Conservation (phyloP, 2,888 invertebrate species). For the Pimpla rufipes region DNA sequence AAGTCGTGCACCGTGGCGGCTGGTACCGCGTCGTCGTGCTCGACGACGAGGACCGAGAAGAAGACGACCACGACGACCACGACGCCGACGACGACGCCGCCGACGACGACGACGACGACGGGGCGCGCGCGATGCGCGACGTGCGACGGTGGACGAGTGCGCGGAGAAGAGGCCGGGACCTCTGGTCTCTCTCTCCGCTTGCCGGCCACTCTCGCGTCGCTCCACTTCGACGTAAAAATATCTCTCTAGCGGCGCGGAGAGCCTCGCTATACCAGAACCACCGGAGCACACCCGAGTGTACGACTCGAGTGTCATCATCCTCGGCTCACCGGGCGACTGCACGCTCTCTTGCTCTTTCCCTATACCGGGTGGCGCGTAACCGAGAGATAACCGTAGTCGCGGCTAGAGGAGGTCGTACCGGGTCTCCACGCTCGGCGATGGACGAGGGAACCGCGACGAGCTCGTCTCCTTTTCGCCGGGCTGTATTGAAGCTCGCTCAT, state of each 20-base stretch:
- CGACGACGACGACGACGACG: conserved; percentile 45
- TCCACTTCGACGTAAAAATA: conserved; percentile 82
- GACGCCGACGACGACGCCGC: conserved; percentile 24
- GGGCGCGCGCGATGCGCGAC: conserved; percentile 2
- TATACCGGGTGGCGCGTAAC: conserved; percentile 72
- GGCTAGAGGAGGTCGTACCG: conserved; percentile 18
- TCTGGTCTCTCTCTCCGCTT: conserved; percentile 49
- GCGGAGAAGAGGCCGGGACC: conserved; percentile 48
- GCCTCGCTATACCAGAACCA: conserved; percentile 25
- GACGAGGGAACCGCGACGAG: not conserved
- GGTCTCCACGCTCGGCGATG: conserved; percentile 39
- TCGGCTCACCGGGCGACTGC: conserved; percentile 62
- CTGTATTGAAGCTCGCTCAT: not conserved
- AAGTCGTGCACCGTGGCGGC: conserved; percentile 46
- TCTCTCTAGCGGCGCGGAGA: conserved; percentile 70
- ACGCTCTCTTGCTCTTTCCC: conserved; percentile 48
- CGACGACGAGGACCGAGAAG: conserved; percentile 53
- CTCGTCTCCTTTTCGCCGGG: conserved; percentile 9
- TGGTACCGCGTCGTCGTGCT: conserved; percentile 45
- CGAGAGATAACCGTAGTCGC: too few species aligned
- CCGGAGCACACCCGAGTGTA: conserved; percentile 47
- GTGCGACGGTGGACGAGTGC: conserved; percentile 19
- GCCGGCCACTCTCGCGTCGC: conserved; percentile 72
- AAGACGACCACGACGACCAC: conserved; percentile 54
- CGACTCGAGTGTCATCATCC: conserved; percentile 76